Conservation (phyloP, 2,888 invertebrate genomes). For the Aleiodes alternator region DNA sequence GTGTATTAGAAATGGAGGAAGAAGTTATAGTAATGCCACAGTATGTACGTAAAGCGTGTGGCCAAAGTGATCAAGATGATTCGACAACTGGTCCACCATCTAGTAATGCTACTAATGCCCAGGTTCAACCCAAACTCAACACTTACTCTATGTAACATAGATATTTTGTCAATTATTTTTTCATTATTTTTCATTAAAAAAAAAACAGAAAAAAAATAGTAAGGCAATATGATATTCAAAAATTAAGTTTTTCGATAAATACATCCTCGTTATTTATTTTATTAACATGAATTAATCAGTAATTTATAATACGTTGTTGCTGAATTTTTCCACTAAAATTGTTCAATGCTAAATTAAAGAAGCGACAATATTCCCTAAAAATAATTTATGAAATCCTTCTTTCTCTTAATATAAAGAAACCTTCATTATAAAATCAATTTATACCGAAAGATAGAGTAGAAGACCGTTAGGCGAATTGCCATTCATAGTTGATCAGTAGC, state of each 20-base stretch:
- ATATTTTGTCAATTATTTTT: slow-evolving; percentile 58
- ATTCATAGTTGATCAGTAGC: too few species aligned
- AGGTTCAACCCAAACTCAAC: slow-evolving; percentile 72
- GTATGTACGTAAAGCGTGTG: slow-evolving; percentile 79
- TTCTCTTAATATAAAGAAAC: too few species aligned
- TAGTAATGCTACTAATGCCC: slow-evolving; percentile 69
- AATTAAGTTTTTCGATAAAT: slow-evolving; percentile 45
- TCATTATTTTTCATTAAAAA: slow-evolving; percentile 64
- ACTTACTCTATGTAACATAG: slow-evolving; percentile 74
- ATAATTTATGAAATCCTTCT: too few species aligned
- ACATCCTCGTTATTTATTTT: neutral
- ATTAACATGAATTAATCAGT: too few species aligned
- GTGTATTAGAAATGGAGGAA: slow-evolving; percentile 94
- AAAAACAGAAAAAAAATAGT: slow-evolving; percentile 31
- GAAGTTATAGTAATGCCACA: slow-evolving; percentile 95
- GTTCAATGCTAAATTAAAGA: too few species aligned
- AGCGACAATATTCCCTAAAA: too few species aligned
- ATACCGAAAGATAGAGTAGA: too few species aligned
- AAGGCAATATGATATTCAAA: slow-evolving; percentile 35
- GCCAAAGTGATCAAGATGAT: slow-evolving; percentile 73
- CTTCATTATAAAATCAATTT: too few species aligned
- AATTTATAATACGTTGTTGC: too few species aligned
- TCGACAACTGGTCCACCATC: slow-evolving; percentile 68
- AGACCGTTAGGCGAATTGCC: too few species aligned
- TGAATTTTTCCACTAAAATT: neutral